phyloP scores from a whole-genome alignment of 2,888 invertebrate species.

The Chrysolina americana region DNA sequence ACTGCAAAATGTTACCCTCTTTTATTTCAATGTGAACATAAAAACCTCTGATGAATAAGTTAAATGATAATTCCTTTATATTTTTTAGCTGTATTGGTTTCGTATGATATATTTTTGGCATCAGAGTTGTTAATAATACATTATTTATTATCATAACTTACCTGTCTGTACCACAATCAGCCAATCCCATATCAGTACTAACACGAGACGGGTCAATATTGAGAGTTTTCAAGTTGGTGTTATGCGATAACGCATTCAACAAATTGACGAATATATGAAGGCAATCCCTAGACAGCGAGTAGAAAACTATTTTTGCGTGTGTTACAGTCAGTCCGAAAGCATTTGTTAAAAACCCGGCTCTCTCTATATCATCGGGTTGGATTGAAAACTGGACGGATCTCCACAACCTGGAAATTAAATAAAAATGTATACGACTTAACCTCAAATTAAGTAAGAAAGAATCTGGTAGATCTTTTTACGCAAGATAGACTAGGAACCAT shows the following conservation, averaged over 20 bases:
- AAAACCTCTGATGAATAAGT: too few species aligned
- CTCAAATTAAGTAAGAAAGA: too few species aligned
- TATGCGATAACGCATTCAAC: not conserved
- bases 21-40: not conserved
- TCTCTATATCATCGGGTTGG: not conserved
- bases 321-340: not conserved
- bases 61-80: too few species aligned
- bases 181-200: not conserved
- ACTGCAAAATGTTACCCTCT: not conserved
- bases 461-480: too few species aligned
- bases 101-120: too few species aligned
- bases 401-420: not conserved
- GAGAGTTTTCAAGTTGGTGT: not conserved
- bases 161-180: not conserved
- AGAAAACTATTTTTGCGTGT: not conserved
- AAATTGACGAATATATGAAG: not conserved
- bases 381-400: not conserved
- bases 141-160: not conserved
- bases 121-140: too few species aligned
- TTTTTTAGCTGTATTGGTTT: too few species aligned
- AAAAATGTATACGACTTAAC: too few species aligned
- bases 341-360: not conserved
- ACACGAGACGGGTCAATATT: not conserved
- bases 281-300: not conserved
- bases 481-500: too few species aligned